Percentiles rank a stretch among this genome's conserved stretches.
Evolutionary conservation across 2,888 invertebrate genomes (phyloP).

Genomic region (Drosophila kambysellisi): DNA sequence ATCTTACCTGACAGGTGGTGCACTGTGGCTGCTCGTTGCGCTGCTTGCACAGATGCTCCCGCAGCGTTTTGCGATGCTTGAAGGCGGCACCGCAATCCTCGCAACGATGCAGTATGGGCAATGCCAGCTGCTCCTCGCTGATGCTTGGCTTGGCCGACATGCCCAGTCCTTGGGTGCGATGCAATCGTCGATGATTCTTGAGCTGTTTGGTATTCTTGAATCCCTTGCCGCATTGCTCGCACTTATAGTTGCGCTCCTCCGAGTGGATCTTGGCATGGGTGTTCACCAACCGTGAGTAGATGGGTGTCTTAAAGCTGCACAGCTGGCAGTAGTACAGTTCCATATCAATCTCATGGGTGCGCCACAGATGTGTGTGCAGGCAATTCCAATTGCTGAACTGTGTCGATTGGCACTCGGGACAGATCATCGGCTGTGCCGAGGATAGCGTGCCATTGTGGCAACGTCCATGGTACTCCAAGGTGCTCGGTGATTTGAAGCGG

Average conservation of each 20-base stretch:
- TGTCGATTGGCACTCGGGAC: slow-evolving; percentile 88
- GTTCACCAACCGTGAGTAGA: slow-evolving; percentile 89
- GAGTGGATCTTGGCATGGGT: slow-evolving; percentile 92
- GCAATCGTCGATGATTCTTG: slow-evolving; percentile 90
- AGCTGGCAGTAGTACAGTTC: slow-evolving; percentile 91
- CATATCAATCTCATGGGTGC: slow-evolving; percentile 90
- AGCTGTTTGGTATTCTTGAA: slow-evolving; percentile 93
- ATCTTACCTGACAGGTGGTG: slow-evolving; percentile 55
- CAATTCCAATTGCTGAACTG: slow-evolving; percentile 87
- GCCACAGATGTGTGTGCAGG: slow-evolving; percentile 93
- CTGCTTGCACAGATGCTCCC: slow-evolving; percentile 86
- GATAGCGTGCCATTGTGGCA: slow-evolving; percentile 76
- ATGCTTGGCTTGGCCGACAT: slow-evolving; percentile 42
- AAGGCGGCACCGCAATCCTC: slow-evolving; percentile 82
- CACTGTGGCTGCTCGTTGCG: slow-evolving; percentile 86
- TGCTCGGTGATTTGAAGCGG: slow-evolving; percentile 81
- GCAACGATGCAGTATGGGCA: slow-evolving; percentile 84
- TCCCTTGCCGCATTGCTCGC: slow-evolving; percentile 89
- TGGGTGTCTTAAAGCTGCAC: slow-evolving; percentile 91
- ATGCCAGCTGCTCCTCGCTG: not conserved
- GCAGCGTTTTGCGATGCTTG: slow-evolving; percentile 84
- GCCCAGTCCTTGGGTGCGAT: slow-evolving; percentile 85
- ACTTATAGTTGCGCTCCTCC: slow-evolving; percentile 87
- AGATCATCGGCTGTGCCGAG: slow-evolving; percentile 83
- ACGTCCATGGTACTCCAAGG: slow-evolving; percentile 82